Evolutionary conservation across 2,113 vertebrate genomes (phyloP), one percentile per base, ranked within the genome.

Genomic region (Grammomys dolichurus): DNA sequence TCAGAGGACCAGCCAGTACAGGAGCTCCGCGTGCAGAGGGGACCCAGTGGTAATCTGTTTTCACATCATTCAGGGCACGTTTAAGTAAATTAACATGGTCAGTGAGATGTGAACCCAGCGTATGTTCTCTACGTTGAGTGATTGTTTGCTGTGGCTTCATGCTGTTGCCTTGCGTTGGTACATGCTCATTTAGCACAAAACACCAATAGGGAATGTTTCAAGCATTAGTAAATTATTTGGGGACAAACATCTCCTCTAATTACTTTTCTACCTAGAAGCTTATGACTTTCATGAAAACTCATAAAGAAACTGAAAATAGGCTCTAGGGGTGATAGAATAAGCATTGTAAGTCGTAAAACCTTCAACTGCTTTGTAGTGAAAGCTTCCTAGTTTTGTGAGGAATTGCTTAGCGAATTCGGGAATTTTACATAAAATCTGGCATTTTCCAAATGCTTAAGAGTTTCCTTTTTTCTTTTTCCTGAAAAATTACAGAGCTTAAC

Each of bases 241-340:
- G 86, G 95, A 43, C 63, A 86, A 56, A 73, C 75, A 89, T 97
- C 90, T 94, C 88, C 67, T 82, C 72, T 91, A 69, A 94, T 94
- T 96, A 60, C 78, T 95, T 94, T 96, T 92, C 82, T 93, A 70
- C 76, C 97, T 95, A 17, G 77, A 92, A 96, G 89, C 78, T 90
- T 91, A 17, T 93, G 89, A 96, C 77, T 85, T 93, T 48, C 0
- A 12, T 92, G 96, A 94, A 84, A 94, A 93, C 54, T 87, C 60
- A 26, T 94, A 73, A 97, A 93, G 75, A 93, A 69, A 40, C 46
- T 31, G 77, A 73, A 91, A 91, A 28, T 13, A 65, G 89, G 17
- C 89, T 91, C 90, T 84, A 51, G 84, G 89, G 89, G 69, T 87
- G 85, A 88, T 56, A 22, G 7, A 77, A 24, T 67, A 82, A 87